Percentiles rank a stretch among this genome's conserved stretches.
Evolutionary conservation across 2,113 vertebrate species (phyloP).

Genomic region (Astur gentilis): DNA sequence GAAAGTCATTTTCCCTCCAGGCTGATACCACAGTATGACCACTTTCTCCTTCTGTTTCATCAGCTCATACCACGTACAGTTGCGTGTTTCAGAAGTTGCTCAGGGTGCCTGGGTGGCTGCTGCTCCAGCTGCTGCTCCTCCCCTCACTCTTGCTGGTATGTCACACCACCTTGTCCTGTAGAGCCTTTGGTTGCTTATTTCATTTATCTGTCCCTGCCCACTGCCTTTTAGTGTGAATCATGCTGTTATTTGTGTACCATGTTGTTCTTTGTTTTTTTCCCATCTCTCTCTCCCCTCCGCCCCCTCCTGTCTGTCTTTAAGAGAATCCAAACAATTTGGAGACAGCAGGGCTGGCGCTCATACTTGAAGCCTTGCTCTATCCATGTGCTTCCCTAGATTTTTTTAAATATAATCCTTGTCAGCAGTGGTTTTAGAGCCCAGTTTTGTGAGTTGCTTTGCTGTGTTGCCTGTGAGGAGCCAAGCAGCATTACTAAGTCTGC

Average conservation of each 20-base stretch:
- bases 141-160: neutral
- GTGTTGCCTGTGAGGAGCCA: neutral
- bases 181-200: neutral
- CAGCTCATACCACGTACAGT: accelerated
- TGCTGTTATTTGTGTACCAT: constrained; percentile 18
- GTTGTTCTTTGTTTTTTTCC: neutral
- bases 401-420: neutral
- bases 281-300: too few species aligned
- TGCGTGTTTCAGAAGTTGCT: neutral
- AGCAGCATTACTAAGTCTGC: neutral
- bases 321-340: neutral
- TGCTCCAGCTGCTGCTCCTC: constrained; percentile 11
- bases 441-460: neutral
- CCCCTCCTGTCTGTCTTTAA: neutral
- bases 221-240: constrained; percentile 34
- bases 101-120: neutral
- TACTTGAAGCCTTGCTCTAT: neutral
- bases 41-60: neutral
- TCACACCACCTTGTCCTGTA: constrained; percentile 5
- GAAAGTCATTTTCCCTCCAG: neutral
- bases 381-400: neutral
- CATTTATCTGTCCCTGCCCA: constrained; percentile 10
- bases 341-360: neutral
- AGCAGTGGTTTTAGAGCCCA: neutral
- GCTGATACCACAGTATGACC: neutral